Evolutionary conservation across 2,797 vertebrate species (phyloP), one percentile per base, ranked within the genome.

Genomic region (Masticophis lateralis): DNA sequence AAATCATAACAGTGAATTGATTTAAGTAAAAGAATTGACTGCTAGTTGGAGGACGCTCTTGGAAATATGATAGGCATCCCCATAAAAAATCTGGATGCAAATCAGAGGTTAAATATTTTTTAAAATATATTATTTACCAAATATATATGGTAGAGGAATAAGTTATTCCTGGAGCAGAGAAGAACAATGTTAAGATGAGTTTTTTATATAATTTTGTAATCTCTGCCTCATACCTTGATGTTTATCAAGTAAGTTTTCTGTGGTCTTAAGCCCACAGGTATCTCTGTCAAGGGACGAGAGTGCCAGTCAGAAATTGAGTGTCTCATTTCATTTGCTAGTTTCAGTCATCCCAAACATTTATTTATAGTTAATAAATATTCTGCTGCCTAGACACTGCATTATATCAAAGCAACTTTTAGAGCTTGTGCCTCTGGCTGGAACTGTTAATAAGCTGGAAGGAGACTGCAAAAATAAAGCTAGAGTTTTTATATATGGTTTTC

Each of bases 391-490:
- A 51, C 93, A 87, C 69, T 25, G 16, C 89, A 43, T 90, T 89
- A 69, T 95, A 88, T 96, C 25, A 93, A 95, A 93, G 37, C 89
- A 96, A 95, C 95, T 47, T 56, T 83, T 89, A n/a, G 91, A 94
- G 90, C 95, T 96, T 95, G 95, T 37, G 92, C 95, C 95, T 95
- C 96, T 95, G 94, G 93, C 92, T 97, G 74, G 94, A 95, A 96
- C 96, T 96, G 90, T 96, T 96, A 94, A 2, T 97, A 90, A 96
- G 93, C 94, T 92, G 92, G 92, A 93, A 87, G 93, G 93, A 92
- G 94, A 95, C 96, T 96, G 94, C 96, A 96, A 96, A 96, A 96
- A 95, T 96, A 97, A 96, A 97, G 95, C 96, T 95, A 95, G 92
- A 86, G 56, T 61, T 79, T 87, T 89, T 86, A 95, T 96, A 93